phyloP scores from a whole-genome alignment of 2,888 invertebrate species.

The Synergus itoensis region DNA sequence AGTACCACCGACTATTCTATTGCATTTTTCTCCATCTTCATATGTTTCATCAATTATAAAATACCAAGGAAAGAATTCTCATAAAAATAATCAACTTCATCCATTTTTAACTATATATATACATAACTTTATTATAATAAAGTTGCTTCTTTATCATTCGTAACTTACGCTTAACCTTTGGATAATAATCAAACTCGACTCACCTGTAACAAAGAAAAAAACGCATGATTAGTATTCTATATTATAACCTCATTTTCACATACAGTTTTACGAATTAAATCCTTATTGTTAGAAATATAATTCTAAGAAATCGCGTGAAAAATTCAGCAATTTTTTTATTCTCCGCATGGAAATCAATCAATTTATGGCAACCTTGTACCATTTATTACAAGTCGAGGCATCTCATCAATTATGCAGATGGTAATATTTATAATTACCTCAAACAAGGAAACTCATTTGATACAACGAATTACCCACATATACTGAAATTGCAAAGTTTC shows the following conservation, averaged over 20 bases:
- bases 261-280: no score
- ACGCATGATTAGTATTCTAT: background rate
- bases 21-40: background rate
- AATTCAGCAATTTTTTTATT: background rate
- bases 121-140: background rate
- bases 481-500: background rate
- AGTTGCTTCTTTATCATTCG: background rate
- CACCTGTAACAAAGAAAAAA: background rate
- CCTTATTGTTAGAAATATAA: background rate
- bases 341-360: constrained; percentile 36
- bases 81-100: background rate
- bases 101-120: background rate
- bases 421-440: constrained; percentile 28
- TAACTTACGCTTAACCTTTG: background rate
- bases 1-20: background rate
- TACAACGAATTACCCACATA: background rate
- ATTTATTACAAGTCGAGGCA: constrained; percentile 36
- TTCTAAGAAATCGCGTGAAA: background rate
- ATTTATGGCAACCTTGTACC: constrained; percentile 38
- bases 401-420: constrained; percentile 12
- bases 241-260: no score
- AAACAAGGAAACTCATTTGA: constrained; percentile 9
- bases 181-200: background rate
- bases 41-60: background rate
- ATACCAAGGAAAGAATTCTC: background rate